These are phyloP conservation scores for Ammodytes dubius DNA, from an alignment of 2,113 vertebrate genomes.

Conservation along the genomic window DNA sequence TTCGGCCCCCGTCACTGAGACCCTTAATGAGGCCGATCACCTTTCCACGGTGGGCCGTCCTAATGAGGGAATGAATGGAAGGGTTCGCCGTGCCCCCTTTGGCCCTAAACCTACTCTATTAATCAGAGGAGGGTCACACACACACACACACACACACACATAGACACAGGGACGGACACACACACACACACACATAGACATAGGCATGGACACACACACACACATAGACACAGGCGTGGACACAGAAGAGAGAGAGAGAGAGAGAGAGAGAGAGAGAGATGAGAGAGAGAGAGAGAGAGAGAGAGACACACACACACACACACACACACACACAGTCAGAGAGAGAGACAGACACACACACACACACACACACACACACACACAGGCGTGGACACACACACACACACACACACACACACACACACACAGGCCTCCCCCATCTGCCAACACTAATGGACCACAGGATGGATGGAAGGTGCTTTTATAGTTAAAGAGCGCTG, in stretches of 20 bases:
- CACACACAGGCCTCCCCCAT: conserved; percentile 70
- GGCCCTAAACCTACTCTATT: conserved; percentile 84
- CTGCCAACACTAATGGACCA: conserved; percentile 81
- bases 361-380: no score
- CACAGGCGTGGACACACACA: not conserved
- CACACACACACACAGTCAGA: no score
- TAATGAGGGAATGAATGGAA: conserved; percentile 86
- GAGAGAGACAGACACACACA: no score
- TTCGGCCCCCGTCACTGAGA: conserved; percentile 73
- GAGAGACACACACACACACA: no score
- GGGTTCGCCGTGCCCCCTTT: conserved; percentile 74
- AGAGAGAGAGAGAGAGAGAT: no score
- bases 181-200: no score
- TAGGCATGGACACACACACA: no score
- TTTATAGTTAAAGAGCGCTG: conserved; percentile 77
- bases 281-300: no score
- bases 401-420: conserved; percentile 22
- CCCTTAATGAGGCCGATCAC: conserved; percentile 84
- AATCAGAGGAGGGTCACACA: conserved; percentile 83
- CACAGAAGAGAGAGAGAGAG: no score
- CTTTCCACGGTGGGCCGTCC: conserved; percentile 79
- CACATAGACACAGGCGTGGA: no score
- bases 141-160: conserved; percentile 49
- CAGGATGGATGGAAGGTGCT: conserved; percentile 77
- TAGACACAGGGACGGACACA: no score